Evolutionary conservation across 2,113 vertebrate species (phyloP).

Genomic region (Tiliqua scincoides): DNA sequence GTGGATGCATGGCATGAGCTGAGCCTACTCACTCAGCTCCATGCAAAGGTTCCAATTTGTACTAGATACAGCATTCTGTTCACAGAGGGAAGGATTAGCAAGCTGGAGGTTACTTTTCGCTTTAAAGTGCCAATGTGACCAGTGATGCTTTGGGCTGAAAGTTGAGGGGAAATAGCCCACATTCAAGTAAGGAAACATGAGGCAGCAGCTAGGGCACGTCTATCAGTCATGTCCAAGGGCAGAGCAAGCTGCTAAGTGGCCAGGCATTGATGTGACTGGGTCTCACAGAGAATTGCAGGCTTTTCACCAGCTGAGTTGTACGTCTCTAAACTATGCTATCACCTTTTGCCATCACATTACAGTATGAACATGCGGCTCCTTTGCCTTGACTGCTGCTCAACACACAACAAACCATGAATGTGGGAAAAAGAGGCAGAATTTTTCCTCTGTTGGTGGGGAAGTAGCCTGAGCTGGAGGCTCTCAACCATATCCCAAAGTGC

Average conservation of each 20-base stretch:
- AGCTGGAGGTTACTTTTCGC: not conserved
- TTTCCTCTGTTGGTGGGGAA: not conserved
- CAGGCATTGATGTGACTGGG: not conserved
- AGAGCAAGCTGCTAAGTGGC: not conserved
- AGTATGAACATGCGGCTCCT: not conserved
- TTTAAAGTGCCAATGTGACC: not conserved
- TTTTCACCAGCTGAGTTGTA: not conserved
- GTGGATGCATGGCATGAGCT: not conserved
- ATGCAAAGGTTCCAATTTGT: not conserved
- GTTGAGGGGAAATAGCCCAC: too few species aligned
- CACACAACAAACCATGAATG: not conserved
- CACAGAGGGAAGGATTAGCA: not conserved
- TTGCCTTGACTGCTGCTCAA: not conserved
- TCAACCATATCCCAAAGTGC: not conserved
- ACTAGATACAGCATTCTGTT: not conserved
- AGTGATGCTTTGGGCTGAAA: not conserved
- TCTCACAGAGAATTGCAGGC: not conserved
- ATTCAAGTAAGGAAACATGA: too few species aligned
- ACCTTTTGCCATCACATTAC: not conserved
- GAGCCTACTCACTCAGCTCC: not conserved
- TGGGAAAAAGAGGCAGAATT: not conserved
- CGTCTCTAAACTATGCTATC: not conserved
- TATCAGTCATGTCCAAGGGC: not conserved
- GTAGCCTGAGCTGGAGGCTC: too few species aligned
- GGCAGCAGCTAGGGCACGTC: not conserved